Percentiles rank a stretch among this genome's conserved stretches.
Conservation (phyloP, 2,797 vertebrate genomes). For the Lemur catta region DNA sequence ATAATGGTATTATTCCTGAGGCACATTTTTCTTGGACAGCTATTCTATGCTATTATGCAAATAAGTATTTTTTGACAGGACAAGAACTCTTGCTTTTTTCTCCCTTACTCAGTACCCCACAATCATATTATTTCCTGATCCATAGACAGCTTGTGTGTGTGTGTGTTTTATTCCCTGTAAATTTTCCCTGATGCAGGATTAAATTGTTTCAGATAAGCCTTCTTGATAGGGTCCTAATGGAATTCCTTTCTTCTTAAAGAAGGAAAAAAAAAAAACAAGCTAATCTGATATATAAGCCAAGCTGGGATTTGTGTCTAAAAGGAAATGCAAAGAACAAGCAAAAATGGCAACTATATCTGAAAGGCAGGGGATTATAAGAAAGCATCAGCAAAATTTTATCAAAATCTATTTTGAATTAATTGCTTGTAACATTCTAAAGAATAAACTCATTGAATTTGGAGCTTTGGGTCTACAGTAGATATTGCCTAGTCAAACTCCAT, state of each 20-base stretch:
- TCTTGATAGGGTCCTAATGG: neutral
- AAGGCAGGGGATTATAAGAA: neutral
- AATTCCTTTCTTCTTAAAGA: neutral
- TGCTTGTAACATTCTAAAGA: neutral
- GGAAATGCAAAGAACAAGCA: neutral
- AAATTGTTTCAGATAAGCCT: neutral
- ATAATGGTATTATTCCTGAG: slow-evolving; percentile 14
- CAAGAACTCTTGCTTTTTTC: neutral
- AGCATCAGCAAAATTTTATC: neutral
- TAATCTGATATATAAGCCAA: neutral
- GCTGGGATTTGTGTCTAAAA: neutral
- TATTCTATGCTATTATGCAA: slow-evolving; percentile 19
- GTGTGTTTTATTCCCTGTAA: neutral
- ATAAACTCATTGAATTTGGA: neutral
- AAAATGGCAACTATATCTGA: neutral
- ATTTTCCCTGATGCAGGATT: neutral
- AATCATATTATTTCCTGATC: neutral
- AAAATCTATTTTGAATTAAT: neutral
- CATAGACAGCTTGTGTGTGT: neutral
- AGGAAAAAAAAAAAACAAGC: neutral
- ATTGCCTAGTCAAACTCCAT: neutral
- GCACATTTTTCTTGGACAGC: slow-evolving; percentile 42
- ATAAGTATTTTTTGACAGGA: slow-evolving; percentile 19
- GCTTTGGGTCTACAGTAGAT: neutral
- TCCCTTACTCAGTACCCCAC: neutral